These are phyloP conservation scores for Colletes gigas DNA, from an alignment of 1,140 invertebrate species.

Conservation along the genomic window DNA sequence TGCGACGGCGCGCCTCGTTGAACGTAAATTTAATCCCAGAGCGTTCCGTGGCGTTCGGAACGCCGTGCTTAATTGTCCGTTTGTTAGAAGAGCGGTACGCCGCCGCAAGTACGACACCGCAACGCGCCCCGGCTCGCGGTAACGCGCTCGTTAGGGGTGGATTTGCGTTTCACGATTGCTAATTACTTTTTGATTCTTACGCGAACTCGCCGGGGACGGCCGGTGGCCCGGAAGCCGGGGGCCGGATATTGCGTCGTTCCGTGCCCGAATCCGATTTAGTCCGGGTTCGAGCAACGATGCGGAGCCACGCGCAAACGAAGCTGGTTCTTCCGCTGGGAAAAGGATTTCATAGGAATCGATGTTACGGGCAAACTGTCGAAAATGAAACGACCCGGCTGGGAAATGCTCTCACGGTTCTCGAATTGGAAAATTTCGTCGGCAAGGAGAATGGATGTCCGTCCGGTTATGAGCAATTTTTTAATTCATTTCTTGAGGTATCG, in stretches of 20 bases:
- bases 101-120: slow-evolving; percentile 11
- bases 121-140: not conserved
- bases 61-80: slow-evolving; percentile 38
- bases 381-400: not conserved
- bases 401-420: too few species aligned
- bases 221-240: too few species aligned
- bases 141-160: slow-evolving; percentile 51
- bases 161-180: slow-evolving; percentile 51
- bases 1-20: slow-evolving; percentile 1
- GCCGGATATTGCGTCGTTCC: slow-evolving; percentile 5
- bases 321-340: not conserved
- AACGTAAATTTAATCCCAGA: slow-evolving; percentile 44
- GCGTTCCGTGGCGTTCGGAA: slow-evolving; percentile 4
- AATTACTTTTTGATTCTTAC: slow-evolving; percentile 65
- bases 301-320: not conserved
- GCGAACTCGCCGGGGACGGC: not conserved
- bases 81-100: slow-evolving; percentile 32
- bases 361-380: not conserved
- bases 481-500: too few species aligned
- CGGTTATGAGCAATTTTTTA: not conserved
- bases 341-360: not conserved
- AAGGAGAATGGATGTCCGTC: too few species aligned
- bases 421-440: too few species aligned
- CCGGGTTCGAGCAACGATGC: not conserved
- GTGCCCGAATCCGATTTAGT: not conserved